Conservation (phyloP, 2,113 vertebrate species). For the Rynchops niger region DNA sequence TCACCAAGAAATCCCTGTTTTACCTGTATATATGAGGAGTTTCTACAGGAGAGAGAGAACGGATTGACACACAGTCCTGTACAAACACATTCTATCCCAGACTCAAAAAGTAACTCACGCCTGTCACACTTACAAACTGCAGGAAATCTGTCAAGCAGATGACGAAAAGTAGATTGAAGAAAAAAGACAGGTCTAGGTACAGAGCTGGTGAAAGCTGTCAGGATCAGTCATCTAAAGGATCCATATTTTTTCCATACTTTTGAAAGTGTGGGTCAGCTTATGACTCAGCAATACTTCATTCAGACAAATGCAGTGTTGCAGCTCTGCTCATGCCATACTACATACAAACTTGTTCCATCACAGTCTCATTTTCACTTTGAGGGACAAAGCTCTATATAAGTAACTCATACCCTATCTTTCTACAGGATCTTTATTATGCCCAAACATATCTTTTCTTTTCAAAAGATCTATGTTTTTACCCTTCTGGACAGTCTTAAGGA, state of each 20-base stretch:
- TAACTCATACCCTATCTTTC: background rate
- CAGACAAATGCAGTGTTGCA: background rate
- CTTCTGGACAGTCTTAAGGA: background rate
- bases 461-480: background rate
- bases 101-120: background rate
- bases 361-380: background rate
- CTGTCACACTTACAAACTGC: background rate
- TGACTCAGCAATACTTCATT: background rate
- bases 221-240: background rate
- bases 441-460: background rate
- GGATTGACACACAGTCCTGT: background rate
- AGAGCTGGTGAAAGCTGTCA: background rate
- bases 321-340: fast-evolving
- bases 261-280: background rate
- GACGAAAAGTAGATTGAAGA: background rate
- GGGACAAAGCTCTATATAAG: background rate
- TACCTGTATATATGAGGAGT: background rate
- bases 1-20: background rate
- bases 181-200: background rate
- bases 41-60: background rate
- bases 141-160: background rate
- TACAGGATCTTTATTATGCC: background rate
- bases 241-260: background rate
- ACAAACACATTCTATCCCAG: background rate
- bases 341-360: background rate